Conservation (phyloP, 92 coral and sea anemone genomes). For the Epizoanthus stellaris region DNA sequence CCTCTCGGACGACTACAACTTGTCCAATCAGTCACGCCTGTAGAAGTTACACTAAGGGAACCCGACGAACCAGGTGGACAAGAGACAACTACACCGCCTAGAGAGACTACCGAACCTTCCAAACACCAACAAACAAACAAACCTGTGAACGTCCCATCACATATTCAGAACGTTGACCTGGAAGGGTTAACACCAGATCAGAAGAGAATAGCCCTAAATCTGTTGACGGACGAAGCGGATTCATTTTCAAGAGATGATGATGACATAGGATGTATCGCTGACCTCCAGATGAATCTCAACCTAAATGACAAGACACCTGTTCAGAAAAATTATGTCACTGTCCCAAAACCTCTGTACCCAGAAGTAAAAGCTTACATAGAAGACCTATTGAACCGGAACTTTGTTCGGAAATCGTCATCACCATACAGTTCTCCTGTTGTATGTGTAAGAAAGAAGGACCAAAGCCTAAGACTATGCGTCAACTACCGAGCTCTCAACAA, state of each 20-base stretch:
- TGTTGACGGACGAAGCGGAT: slow-evolving; percentile 61
- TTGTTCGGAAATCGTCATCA: slow-evolving; percentile 59
- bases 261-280: slow-evolving; percentile 63
- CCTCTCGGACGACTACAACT: slow-evolving; percentile 59
- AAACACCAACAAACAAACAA: not conserved
- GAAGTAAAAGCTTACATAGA: slow-evolving; percentile 65
- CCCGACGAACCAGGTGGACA: slow-evolving; percentile 20
- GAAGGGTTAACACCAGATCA: slow-evolving; percentile 52
- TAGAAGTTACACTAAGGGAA: slow-evolving; percentile 51
- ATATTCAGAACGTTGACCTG: slow-evolving; percentile 56
- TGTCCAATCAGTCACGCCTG: slow-evolving; percentile 76
- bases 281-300: slow-evolving; percentile 63
- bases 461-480: slow-evolving; percentile 70
- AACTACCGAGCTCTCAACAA: slow-evolving; percentile 70
- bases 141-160: slow-evolving; percentile 22
- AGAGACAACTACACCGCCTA: not conserved
- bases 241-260: slow-evolving; percentile 68
- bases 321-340: slow-evolving; percentile 70
- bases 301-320: slow-evolving; percentile 67
- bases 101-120: slow-evolving; percentile 3
- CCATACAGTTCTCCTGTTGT: slow-evolving; percentile 66
- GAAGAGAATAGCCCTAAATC: slow-evolving; percentile 41
- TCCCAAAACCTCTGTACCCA: slow-evolving; percentile 69
- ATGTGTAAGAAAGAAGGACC: slow-evolving; percentile 68
- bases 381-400: not conserved